Percentiles rank a stretch among this genome's conserved stretches.
These are phyloP conservation scores for Unio pictorum DNA, from an alignment of 2,888 invertebrate species.

Conservation along the genomic window DNA sequence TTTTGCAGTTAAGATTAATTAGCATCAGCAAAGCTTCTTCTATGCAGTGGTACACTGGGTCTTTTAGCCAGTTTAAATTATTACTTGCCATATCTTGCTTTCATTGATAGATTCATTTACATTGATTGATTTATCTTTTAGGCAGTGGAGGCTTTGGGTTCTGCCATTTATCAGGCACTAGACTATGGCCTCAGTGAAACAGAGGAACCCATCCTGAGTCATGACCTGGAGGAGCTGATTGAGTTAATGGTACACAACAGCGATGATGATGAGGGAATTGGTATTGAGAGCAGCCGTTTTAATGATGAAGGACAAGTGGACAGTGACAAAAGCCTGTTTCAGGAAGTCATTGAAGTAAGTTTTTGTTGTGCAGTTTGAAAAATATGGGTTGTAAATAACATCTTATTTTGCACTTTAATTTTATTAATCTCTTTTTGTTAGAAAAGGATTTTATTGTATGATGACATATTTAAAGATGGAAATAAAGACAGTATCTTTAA, in stretches of 20 bases:
- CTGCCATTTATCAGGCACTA: slow-evolving; percentile 89
- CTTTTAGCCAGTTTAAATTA: too few relatives aligned
- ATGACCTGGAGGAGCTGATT: slow-evolving; percentile 88
- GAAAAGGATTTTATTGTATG: too few relatives aligned
- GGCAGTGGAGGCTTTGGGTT: slow-evolving; percentile 86
- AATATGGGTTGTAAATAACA: too few relatives aligned
- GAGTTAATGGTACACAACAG: slow-evolving; percentile 88
- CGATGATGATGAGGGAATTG: slow-evolving; percentile 77
- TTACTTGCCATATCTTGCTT: too few relatives aligned
- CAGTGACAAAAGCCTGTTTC: slow-evolving; percentile 70
- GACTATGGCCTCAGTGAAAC: slow-evolving; percentile 89
- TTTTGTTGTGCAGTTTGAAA: not conserved
- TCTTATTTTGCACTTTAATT: too few relatives aligned
- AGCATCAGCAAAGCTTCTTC: too few relatives aligned
- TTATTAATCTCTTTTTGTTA: too few relatives aligned
- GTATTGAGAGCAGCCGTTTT: slow-evolving; percentile 74
- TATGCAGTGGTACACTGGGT: too few relatives aligned
- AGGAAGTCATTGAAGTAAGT: slow-evolving; percentile 78
- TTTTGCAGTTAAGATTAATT: too few relatives aligned
- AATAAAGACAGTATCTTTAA: too few relatives aligned
- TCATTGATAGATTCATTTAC: too few relatives aligned
- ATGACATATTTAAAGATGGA: too few relatives aligned
- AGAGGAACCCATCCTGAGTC: slow-evolving; percentile 89
- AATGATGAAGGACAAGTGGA: slow-evolving; percentile 49
- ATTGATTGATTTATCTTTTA: slow-evolving; percentile 72